Conservation (phyloP, 2,888 invertebrate genomes). For the Rhamphomyia laevipes region DNA sequence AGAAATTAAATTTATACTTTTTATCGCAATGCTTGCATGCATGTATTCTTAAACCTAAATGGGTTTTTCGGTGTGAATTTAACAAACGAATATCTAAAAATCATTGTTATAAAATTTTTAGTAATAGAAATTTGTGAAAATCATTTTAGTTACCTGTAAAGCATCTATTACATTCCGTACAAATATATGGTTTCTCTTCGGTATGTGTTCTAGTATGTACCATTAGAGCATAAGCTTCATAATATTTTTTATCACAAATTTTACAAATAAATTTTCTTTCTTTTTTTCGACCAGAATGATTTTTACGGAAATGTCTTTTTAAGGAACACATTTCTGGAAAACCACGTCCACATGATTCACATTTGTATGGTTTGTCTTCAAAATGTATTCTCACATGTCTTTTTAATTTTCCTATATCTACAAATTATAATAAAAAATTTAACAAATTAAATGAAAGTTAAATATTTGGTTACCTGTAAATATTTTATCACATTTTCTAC, state of each 20-base stretch:
- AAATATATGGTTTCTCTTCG: constrained; percentile 36
- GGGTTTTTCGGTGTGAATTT: constrained; percentile 43
- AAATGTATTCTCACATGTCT: constrained; percentile 45
- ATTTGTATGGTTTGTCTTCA: constrained; percentile 40
- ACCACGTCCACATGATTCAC: constrained; percentile 40
- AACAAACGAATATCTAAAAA: constrained; percentile 34
- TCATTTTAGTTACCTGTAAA: constrained; percentile 25
- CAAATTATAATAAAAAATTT: no score
- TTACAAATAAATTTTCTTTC: constrained; percentile 42
- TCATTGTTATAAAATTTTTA: no score
- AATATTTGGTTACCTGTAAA: constrained; percentile 21
- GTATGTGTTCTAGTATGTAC: constrained; percentile 37
- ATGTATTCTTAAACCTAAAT: constrained; percentile 42
- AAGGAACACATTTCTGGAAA: constrained; percentile 44
- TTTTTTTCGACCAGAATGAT: constrained; percentile 40
- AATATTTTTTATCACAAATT: constrained; percentile 42
- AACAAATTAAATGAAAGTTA: no score
- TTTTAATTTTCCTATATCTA: constrained; percentile 26
- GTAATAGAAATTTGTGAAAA: no score
- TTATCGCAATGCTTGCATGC: constrained; percentile 44
- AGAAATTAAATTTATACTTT: constrained; percentile 29
- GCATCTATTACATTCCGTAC: constrained; percentile 35
- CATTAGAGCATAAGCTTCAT: constrained; percentile 27
- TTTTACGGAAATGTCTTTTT: constrained; percentile 39
- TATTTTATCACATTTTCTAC: constrained; percentile 41